phyloP scores from a whole-genome alignment of 1,140 invertebrate genomes.

The Drosophila erecta region DNA sequence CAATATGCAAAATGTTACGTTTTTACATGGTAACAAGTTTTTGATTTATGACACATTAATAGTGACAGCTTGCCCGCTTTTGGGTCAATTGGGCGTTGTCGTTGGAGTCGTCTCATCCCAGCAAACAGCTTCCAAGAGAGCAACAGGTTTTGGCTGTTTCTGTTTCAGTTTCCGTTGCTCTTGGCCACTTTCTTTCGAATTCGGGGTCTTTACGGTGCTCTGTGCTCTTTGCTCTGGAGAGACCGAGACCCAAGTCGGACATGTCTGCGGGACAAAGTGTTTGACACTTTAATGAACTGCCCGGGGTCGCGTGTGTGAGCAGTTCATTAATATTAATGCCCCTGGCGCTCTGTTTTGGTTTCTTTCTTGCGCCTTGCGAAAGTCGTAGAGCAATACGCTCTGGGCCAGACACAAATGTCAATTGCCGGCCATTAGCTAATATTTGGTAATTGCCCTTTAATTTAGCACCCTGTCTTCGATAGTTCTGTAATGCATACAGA shows the following conservation, averaged over 20 bases:
- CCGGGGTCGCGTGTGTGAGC: conserved; percentile 70
- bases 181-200: conserved; percentile 59
- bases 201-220: conserved; percentile 9
- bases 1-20: conserved; percentile 61
- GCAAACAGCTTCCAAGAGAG: conserved; percentile 32
- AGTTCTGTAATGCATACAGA: conserved; percentile 14
- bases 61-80: conserved; percentile 61
- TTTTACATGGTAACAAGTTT: conserved; percentile 67
- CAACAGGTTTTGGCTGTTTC: conserved; percentile 64
- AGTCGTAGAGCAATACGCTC: conserved; percentile 57
- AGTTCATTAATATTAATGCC: conserved; percentile 79
- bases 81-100: conserved; percentile 47
- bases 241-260: conserved; percentile 19
- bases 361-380: conserved; percentile 49
- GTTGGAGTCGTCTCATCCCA: conserved; percentile 15
- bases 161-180: conserved; percentile 19
- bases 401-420: conserved; percentile 66
- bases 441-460: conserved; percentile 74
- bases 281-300: conserved; percentile 82
- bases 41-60: conserved; percentile 77
- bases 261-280: conserved; percentile 64
- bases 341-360: conserved; percentile 35
- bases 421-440: conserved; percentile 64
- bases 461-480: conserved; percentile 37
- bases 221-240: conserved; percentile 1